Base-by-base conservation (phyloP, 2,888 invertebrate genomes). In the Oligia strigilis region DNA sequence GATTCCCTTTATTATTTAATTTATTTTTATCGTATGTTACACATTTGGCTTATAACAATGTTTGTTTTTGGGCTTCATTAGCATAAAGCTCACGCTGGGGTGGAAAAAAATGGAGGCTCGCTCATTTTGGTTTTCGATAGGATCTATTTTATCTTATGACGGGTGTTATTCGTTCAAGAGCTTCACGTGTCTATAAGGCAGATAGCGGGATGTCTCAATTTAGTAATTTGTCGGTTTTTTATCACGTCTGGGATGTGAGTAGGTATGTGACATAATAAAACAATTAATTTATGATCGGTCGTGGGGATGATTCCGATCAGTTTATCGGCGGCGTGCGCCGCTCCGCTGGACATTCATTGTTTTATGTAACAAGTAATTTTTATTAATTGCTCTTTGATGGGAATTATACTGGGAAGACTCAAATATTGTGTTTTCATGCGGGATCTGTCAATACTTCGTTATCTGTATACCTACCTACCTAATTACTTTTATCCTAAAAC, bases 1-100 rank as follows among this genome's bases (percentile, higher is more conserved):
- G 97, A 97, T 96, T 95, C 96, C 94, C 95, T 96, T 96, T 97
- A 97, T 97, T 96, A 96, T 97, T 97, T 97, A 96, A 97, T 97
- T 97, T 97, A 97, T 97, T 96, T 96, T 95, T 96, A 96, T 96
- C 93, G 95, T 95, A 96, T 95, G 96, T 97, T 97, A 97, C 97
- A 96, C 96, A 97, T 97, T 97, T 95, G 94, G 93, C 95, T 95
- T 95, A 96, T 96, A 96, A 95, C 96, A 95, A 96, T 96, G 96
- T 97, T 97, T 97, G 97, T 97, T 97, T 97, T 97, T 95, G 95
- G 94, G 94, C 84, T 94, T 96, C 96, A 97, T 97, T 97, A 97
- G 95, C 97, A 97, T 96, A 97, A 94, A 91, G 89, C 94, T 93
- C 97, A 96, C 91, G 96, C 95, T 96, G 97, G 85, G 96, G 93